Percentiles rank a stretch among this genome's conserved stretches.
Conservation (phyloP, 2,113 vertebrate species). For the Protomyctophum bolini region DNA sequence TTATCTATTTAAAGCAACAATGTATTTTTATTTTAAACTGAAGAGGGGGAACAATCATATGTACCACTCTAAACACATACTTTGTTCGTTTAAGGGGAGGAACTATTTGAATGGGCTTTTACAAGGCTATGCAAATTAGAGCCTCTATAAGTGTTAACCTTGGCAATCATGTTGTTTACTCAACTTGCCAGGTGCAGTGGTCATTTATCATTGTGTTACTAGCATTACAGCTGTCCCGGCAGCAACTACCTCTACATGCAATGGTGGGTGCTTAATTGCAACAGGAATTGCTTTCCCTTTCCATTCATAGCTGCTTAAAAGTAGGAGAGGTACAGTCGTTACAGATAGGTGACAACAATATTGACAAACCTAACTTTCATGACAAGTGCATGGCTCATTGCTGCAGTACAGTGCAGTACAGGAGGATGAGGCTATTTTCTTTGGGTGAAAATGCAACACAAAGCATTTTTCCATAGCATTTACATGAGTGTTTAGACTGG, state of each 20-base stretch:
- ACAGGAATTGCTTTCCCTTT: constrained; percentile 9
- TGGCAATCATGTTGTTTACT: constrained; percentile 58
- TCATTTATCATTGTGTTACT: constrained; percentile 44
- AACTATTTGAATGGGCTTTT: constrained; percentile 59
- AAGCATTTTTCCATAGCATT: constrained; percentile 79
- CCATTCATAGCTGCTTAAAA: neutral
- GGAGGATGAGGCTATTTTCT: constrained; percentile 45
- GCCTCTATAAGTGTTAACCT: constrained; percentile 62
- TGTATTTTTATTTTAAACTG: neutral
- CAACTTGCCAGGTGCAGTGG: constrained; percentile 57
- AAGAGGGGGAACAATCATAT: constrained; percentile 2
- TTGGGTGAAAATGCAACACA: constrained; percentile 50
- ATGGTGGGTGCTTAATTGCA: neutral
- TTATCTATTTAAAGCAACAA: too few relatives aligned
- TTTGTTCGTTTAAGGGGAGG: constrained; percentile 27
- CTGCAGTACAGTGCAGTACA: constrained; percentile 17
- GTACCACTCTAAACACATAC: constrained; percentile 35
- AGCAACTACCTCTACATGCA: constrained; percentile 19
- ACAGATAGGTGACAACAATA: constrained; percentile 32
- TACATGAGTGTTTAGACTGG: constrained; percentile 80
- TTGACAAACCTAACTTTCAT: constrained; percentile 44
- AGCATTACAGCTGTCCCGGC: constrained; percentile 43
- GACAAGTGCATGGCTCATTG: neutral
- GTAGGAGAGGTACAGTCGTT: neutral
- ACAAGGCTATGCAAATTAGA: constrained; percentile 60